phyloP scores from a whole-genome alignment of 2,888 invertebrate genomes.

The Xylophagus ater region DNA sequence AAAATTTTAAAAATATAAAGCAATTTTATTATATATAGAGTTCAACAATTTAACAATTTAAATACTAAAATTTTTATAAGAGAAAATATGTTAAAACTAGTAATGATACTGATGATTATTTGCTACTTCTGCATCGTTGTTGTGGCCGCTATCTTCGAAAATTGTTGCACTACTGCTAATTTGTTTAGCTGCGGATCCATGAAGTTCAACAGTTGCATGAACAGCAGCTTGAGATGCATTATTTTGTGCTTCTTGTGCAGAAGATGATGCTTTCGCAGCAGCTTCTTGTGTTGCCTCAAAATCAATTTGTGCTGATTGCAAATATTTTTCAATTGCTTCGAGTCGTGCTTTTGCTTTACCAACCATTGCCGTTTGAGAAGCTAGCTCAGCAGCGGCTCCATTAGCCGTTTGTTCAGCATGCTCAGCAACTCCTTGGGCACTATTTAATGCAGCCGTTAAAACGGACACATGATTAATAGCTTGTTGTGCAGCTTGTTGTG shows the following conservation, averaged over 20 bases:
- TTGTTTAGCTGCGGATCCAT: constrained; percentile 2
- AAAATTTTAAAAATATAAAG: too few species aligned
- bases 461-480: constrained; percentile 54
- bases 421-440: constrained; percentile 49
- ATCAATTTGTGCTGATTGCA: constrained; percentile 54
- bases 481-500: constrained; percentile 54
- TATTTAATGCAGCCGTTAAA: constrained; percentile 57
- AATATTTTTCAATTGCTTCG: constrained; percentile 51
- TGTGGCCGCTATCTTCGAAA: too few species aligned
- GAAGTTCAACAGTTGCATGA: constrained; percentile 44
- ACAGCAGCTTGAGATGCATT: constrained; percentile 60
- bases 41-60: too few species aligned
- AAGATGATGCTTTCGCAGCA: constrained; percentile 51
- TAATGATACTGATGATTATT: too few species aligned
- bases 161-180: too few species aligned
- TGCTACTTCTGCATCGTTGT: too few species aligned
- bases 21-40: too few species aligned
- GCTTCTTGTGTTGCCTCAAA: constrained; percentile 59
- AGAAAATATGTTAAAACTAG: too few species aligned
- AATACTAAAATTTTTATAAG: too few species aligned
- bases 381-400: constrained; percentile 57
- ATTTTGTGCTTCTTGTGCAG: constrained; percentile 56
- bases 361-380: constrained; percentile 62
- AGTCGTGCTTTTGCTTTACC: constrained; percentile 57
- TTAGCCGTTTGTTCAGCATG: constrained; percentile 58